Conservation (phyloP, 2,888 invertebrate genomes). For the Eledone cirrhosa region DNA sequence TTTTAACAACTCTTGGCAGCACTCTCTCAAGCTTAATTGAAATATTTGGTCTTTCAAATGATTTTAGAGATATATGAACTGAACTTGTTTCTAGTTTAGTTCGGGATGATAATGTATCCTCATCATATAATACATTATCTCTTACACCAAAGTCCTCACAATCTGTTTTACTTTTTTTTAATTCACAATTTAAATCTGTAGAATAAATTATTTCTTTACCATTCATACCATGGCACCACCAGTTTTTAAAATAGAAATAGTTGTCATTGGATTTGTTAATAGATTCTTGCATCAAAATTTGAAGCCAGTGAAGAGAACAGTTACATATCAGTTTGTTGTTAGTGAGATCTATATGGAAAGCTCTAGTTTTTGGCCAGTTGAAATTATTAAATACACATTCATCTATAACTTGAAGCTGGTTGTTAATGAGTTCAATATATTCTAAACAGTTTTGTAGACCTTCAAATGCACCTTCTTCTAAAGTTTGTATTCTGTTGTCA, state of each 20-base stretch:
- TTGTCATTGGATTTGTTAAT: no score
- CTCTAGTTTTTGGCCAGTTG: slow-evolving; percentile 9
- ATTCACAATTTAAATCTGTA: slow-evolving; percentile 34
- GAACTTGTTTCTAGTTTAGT: no score
- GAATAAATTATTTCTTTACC: background rate
- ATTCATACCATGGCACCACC: no score
- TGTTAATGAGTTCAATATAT: slow-evolving; percentile 41
- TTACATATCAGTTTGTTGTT: slow-evolving; percentile 75
- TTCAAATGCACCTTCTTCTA: slow-evolving; percentile 48
- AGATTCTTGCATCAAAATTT: slow-evolving; percentile 63
- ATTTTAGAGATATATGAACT: no score
- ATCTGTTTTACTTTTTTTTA: slow-evolving; percentile 27
- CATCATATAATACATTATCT: no score
- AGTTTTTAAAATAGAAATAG: no score
- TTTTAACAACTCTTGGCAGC: no score
- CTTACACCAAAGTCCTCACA: slow-evolving; percentile 39
- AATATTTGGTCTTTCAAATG: no score
- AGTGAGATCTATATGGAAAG: background rate
- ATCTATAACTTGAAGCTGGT: slow-evolving; percentile 43
- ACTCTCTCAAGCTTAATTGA: no score
- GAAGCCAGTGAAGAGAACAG: slow-evolving; percentile 82
- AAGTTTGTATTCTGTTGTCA: slow-evolving; percentile 40
- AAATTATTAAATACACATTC: slow-evolving; percentile 50
- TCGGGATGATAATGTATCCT: no score
- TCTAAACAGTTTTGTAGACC: slow-evolving; percentile 47